Conservation (phyloP, 2,113 vertebrate species). For the Helogale parvula region DNA sequence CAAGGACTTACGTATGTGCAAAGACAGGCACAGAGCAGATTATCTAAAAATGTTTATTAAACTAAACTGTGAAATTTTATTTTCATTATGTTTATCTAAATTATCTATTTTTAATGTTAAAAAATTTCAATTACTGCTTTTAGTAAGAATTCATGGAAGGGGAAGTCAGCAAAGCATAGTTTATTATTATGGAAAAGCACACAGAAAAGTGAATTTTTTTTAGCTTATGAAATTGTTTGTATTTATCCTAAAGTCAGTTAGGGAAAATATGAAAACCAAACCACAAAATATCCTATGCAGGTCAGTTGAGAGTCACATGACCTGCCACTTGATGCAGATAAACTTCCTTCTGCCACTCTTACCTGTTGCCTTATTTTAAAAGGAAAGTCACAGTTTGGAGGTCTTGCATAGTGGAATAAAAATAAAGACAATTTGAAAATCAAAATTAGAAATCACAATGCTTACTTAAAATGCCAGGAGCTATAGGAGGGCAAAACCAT, state of each 20-base stretch:
- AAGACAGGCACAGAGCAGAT: not conserved
- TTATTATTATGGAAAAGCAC: not conserved
- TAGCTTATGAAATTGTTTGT: not conserved
- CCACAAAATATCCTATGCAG: not conserved
- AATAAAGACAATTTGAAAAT: conserved; percentile 27
- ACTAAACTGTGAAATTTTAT: not conserved
- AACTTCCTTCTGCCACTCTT: not conserved
- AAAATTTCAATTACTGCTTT: conserved; percentile 4
- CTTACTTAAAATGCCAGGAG: conserved; percentile 21
- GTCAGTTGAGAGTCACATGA: not conserved
- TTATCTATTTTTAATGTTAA: not conserved
- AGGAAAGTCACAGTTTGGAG: conserved; percentile 35
- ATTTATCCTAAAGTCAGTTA: not conserved
- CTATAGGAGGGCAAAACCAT: not conserved
- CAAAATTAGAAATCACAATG: conserved; percentile 35
- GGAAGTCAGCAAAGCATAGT: not conserved
- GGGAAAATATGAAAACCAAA: not conserved
- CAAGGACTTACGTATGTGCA: not conserved
- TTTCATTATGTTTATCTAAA: conserved; percentile 14
- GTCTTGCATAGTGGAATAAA: conserved; percentile 59
- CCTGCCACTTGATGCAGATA: not conserved
- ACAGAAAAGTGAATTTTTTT: not conserved
- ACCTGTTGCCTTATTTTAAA: not conserved
- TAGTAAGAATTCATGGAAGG: not conserved
- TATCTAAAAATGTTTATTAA: not conserved